A percentile compares a stretch with the other conserved stretches of the same genome.
These are phyloP conservation scores for Drosophila sproati DNA, from an alignment of 1,140 invertebrate species.

Conservation along the genomic window DNA sequence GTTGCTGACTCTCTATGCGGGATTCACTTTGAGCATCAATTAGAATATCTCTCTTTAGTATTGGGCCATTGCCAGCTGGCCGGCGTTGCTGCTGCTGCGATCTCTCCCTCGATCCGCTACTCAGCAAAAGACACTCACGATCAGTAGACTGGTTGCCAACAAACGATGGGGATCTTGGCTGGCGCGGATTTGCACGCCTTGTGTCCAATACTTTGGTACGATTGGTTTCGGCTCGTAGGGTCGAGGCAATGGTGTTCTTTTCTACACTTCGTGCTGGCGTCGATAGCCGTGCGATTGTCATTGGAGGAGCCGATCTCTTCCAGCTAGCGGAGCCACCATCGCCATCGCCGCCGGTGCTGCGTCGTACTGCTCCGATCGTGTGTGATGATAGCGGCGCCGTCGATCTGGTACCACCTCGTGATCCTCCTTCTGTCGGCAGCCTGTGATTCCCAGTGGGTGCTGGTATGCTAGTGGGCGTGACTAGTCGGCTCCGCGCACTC, in stretches of 20 bases:
- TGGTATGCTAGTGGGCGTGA: background rate
- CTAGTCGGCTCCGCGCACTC: constrained; percentile 11
- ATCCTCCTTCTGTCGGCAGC: background rate
- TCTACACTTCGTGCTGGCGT: constrained; percentile 20
- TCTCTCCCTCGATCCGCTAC: constrained; percentile 21
- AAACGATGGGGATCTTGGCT: background rate
- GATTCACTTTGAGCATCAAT: background rate
- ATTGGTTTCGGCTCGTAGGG: constrained; percentile 55
- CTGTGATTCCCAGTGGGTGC: constrained; percentile 4
- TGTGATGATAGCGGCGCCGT: constrained; percentile 57
- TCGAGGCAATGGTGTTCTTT: constrained; percentile 62
- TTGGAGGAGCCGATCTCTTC: constrained; percentile 12
- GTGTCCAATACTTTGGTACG: constrained; percentile 15
- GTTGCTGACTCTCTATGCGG: background rate
- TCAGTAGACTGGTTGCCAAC: background rate
- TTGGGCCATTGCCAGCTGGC: constrained; percentile 1
- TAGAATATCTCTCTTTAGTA: constrained; percentile 16
- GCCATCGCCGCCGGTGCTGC: constrained; percentile 59
- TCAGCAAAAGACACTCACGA: background rate
- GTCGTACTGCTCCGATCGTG: constrained; percentile 44
- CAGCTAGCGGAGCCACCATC: constrained; percentile 61
- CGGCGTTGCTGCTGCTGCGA: constrained; percentile 25
- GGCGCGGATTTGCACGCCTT: constrained; percentile 12
- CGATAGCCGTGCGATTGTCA: background rate
- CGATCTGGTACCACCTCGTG: constrained; percentile 27